Evolutionary conservation across 2,113 vertebrate species (phyloP).

Genomic region (Lophochroa leadbeateri): DNA sequence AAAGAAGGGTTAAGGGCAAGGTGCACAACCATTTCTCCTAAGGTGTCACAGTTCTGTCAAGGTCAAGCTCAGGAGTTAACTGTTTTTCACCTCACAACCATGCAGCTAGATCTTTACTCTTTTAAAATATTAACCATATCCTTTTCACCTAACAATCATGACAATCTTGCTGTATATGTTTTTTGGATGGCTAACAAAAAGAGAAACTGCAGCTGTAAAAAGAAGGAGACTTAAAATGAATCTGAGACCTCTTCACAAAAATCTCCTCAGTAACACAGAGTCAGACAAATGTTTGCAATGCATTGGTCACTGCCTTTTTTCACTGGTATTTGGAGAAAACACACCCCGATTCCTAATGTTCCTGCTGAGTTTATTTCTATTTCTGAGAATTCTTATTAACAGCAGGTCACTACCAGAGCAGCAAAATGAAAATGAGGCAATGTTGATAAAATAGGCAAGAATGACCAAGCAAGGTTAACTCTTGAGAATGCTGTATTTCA

Average conservation of each 20-base stretch:
- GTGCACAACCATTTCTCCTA: background rate
- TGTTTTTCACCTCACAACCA: background rate
- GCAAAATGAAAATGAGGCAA: conserved; percentile 26
- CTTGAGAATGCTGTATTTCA: background rate
- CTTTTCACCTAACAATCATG: background rate
- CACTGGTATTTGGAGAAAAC: conserved; percentile 23
- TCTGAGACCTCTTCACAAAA: conserved; percentile 14
- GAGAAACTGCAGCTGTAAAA: conserved; percentile 27
- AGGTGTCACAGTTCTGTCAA: background rate
- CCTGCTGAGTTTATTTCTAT: conserved; percentile 35
- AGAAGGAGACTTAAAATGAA: conserved; percentile 17
- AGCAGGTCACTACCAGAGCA: background rate
- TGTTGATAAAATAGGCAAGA: background rate
- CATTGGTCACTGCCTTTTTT: background rate
- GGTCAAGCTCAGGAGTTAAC: background rate
- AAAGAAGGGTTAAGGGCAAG: background rate
- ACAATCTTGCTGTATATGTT: background rate
- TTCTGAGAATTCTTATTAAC: conserved; percentile 52
- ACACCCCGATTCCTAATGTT: conserved; percentile 7
- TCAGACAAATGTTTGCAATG: conserved; percentile 13
- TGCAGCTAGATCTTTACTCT: background rate
- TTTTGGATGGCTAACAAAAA: conserved; percentile 11
- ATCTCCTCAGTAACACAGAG: background rate
- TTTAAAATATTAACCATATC: background rate
- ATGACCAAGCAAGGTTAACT: background rate